Evolutionary conservation across 1,140 invertebrate species (phyloP).

Genomic region (Trichoplusia ni): DNA sequence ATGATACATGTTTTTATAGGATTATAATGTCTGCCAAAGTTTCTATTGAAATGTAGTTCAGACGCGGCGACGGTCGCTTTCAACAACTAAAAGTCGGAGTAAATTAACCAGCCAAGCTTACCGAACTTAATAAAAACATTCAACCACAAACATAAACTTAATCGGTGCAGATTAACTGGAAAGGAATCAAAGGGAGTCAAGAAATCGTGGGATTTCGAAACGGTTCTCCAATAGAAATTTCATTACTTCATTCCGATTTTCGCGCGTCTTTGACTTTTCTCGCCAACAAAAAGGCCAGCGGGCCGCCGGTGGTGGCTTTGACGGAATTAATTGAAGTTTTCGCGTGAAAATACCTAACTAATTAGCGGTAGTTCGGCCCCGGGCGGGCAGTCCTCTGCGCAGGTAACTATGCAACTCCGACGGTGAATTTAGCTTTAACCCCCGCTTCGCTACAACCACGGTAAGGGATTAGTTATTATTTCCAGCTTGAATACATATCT

Average conservation of each 20-base stretch:
- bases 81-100: too few relatives aligned
- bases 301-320: conserved; percentile 43
- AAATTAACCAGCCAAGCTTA: not conserved
- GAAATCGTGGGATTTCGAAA: conserved; percentile 36
- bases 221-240: conserved; percentile 43
- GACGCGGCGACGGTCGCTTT: too few relatives aligned
- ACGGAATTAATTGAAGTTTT: conserved; percentile 61
- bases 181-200: conserved; percentile 15
- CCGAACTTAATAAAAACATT: not conserved
- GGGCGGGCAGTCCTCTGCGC: conserved; percentile 19
- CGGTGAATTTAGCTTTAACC: not conserved
- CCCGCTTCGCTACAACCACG: not conserved
- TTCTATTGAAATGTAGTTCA: too few relatives aligned
- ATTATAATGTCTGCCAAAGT: not conserved
- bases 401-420: conserved; percentile 34
- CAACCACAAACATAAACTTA: not conserved
- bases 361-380: conserved; percentile 49
- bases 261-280: conserved; percentile 47
- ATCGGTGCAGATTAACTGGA: conserved; percentile 5
- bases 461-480: not conserved
- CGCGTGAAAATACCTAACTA: conserved; percentile 59
- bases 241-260: conserved; percentile 52
- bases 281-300: conserved; percentile 42
- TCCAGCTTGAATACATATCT: not conserved
- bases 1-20: not conserved